Evolutionary conservation across 2,888 invertebrate species (phyloP).

Genomic region (Thecophora atra): DNA sequence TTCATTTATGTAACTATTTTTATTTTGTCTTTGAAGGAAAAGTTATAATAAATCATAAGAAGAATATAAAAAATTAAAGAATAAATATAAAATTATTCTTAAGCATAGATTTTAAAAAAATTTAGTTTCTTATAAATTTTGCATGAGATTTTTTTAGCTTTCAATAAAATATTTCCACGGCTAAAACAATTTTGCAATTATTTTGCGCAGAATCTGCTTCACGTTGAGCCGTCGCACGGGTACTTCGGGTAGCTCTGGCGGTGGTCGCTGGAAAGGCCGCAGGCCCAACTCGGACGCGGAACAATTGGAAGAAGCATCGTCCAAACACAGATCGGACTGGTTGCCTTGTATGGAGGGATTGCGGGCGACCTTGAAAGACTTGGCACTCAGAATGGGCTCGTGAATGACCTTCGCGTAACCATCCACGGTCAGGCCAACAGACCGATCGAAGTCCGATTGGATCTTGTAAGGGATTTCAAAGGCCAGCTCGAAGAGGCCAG

Average conservation of each 20-base stretch:
- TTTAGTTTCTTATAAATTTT: not conserved
- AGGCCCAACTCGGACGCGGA: not conserved
- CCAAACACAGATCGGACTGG: not conserved
- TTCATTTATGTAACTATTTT: too few relatives aligned
- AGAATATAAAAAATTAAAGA: not conserved
- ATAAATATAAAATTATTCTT: not conserved
- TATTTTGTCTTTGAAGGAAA: too few relatives aligned
- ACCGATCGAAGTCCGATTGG: slow-evolving; percentile 37
- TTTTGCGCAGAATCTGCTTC: not conserved
- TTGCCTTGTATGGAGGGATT: not conserved
- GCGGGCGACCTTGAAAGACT: not conserved
- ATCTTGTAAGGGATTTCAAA: slow-evolving; percentile 56
- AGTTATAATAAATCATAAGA: too few relatives aligned
- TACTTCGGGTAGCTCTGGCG: not conserved
- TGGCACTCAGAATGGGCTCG: not conserved
- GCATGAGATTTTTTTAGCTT: not conserved
- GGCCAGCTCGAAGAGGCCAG: slow-evolving; percentile 71
- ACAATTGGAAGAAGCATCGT: not conserved
- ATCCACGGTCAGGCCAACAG: slow-evolving; percentile 39
- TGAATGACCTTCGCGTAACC: slow-evolving; percentile 46
- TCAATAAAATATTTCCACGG: not conserved
- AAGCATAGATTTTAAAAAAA: not conserved
- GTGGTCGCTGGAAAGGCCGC: not conserved
- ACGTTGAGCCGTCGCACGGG: not conserved
- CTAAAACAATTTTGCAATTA: slow-evolving; percentile 9